These are phyloP conservation scores for Sarcophaga peregrina DNA, from an alignment of 1,140 invertebrate species.

Conservation along the genomic window DNA sequence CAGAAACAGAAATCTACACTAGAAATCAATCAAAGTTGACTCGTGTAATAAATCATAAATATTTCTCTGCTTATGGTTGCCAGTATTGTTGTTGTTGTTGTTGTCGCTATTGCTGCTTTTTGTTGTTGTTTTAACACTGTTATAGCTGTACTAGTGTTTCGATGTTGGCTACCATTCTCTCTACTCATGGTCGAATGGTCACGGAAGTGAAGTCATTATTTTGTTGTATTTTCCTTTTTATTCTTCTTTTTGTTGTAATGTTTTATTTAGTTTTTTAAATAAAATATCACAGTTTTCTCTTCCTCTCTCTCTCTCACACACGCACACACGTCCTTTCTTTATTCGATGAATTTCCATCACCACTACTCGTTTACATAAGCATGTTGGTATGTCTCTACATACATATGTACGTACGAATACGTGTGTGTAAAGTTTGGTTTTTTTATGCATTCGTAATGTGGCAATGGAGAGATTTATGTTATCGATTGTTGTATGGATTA, in stretches of 20 bases:
- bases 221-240: too few relatives aligned
- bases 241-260: too few relatives aligned
- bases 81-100: not conserved
- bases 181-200: constrained; percentile 30
- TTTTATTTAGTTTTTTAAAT: too few relatives aligned
- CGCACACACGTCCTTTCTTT: too few relatives aligned
- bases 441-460: not conserved
- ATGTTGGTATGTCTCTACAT: too few relatives aligned
- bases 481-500: constrained; percentile 36
- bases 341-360: too few relatives aligned
- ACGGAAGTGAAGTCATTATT: constrained; percentile 25
- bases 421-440: not conserved
- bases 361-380: too few relatives aligned
- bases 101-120: not conserved
- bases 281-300: too few relatives aligned
- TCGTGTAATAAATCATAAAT: constrained; percentile 42
- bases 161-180: constrained; percentile 27
- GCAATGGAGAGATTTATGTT: constrained; percentile 34
- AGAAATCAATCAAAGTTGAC: constrained; percentile 41
- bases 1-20: constrained; percentile 13
- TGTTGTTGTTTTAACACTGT: not conserved
- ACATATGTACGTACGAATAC: not conserved
- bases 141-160: not conserved
- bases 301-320: too few relatives aligned
- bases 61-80: not conserved